Conservation (phyloP, 1,140 invertebrate species). For the Sesamia nonagrioides region DNA sequence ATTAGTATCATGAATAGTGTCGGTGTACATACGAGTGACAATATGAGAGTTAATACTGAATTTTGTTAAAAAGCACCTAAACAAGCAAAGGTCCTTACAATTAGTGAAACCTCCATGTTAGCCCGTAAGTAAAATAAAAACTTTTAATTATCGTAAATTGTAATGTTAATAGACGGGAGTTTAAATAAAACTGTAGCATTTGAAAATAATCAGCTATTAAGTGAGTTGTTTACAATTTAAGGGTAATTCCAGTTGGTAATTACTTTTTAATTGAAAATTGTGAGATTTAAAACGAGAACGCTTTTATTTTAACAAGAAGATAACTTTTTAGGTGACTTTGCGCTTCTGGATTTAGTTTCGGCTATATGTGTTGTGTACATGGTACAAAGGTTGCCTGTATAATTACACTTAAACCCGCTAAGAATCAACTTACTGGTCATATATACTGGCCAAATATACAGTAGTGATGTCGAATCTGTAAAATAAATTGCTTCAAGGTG, state of each 20-base stretch:
- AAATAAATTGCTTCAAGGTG: no score
- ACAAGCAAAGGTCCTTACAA: no score
- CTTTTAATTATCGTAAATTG: constrained; percentile 8
- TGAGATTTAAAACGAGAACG: constrained; percentile 26
- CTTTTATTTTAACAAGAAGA: background rate
- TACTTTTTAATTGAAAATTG: constrained; percentile 42
- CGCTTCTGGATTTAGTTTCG: background rate
- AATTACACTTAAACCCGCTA: no score
- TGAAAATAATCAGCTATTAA: constrained; percentile 30
- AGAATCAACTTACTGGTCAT: no score
- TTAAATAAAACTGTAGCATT: constrained; percentile 20
- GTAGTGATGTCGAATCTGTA: no score
- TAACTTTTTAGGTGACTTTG: background rate
- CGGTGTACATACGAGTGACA: no score
- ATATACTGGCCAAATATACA: no score
- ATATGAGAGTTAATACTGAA: no score
- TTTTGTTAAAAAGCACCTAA: no score
- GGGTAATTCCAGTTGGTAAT: constrained; percentile 33
- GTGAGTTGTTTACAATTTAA: constrained; percentile 37
- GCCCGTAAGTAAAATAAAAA: background rate
- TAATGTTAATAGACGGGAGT: constrained; percentile 11
- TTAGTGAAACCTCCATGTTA: background rate
- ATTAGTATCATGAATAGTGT: background rate
- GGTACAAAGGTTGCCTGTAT: no score
- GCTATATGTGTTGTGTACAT: no score